These are phyloP conservation scores for Orius insidiosus DNA, from an alignment of 1,140 invertebrate species.

Conservation along the genomic window DNA sequence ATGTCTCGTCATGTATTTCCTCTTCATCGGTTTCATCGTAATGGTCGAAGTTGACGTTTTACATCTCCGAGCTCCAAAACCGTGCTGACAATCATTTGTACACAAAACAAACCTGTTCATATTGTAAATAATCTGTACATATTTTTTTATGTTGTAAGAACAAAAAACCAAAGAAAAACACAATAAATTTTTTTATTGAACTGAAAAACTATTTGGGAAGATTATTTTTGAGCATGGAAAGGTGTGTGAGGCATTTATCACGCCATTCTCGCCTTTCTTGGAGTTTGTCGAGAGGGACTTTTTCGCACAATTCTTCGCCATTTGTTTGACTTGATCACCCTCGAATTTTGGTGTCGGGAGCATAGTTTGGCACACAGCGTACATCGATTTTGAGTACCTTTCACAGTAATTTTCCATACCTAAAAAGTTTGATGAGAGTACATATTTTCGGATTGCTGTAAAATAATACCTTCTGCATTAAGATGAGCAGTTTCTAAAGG, in stretches of 20 bases:
- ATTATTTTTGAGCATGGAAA: slow-evolving; percentile 61
- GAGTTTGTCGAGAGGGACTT: slow-evolving; percentile 57
- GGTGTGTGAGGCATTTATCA: slow-evolving; percentile 61
- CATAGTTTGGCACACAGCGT: slow-evolving; percentile 56
- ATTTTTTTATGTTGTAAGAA: too few relatives aligned
- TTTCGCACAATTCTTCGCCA: slow-evolving; percentile 31
- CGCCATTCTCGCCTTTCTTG: slow-evolving; percentile 61
- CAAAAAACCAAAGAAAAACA: too few relatives aligned
- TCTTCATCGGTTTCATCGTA: slow-evolving; percentile 21
- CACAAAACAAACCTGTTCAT: too few relatives aligned
- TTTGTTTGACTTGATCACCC: slow-evolving; percentile 38
- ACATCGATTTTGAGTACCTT: slow-evolving; percentile 61
- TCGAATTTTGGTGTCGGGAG: slow-evolving; percentile 55
- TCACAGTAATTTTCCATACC: slow-evolving; percentile 52
- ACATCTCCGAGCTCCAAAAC: slow-evolving; percentile 1
- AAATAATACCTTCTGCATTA: slow-evolving; percentile 73
- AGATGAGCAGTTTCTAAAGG: slow-evolving; percentile 86
- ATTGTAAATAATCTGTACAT: too few relatives aligned
- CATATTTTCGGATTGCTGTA: background rate
- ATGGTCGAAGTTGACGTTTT: slow-evolving; percentile 19
- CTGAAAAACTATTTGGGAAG: slow-evolving; percentile 30
- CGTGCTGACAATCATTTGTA: too few relatives aligned
- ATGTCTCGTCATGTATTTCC: slow-evolving; percentile 19
- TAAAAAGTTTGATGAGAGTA: slow-evolving; percentile 21
- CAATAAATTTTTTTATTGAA: slow-evolving; percentile 2